Evolutionary conservation across 2,888 invertebrate species (phyloP).

Genomic region (Caradrina clavipalpis): DNA sequence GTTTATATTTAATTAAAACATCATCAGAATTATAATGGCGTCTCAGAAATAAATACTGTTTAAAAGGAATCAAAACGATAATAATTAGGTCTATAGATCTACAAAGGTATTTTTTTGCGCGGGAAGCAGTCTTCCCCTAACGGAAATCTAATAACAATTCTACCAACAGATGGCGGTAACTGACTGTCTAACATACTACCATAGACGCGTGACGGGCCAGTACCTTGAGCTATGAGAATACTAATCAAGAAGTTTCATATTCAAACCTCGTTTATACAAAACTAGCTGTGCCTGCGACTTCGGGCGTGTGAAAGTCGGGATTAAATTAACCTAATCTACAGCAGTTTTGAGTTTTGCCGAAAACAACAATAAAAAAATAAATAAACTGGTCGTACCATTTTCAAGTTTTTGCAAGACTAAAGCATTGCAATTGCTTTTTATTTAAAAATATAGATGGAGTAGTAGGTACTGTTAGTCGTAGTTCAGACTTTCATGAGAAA

Average conservation of each 20-base stretch:
- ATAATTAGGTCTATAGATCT: not conserved
- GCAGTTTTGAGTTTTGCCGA: too few relatives aligned
- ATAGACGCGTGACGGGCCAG: not conserved
- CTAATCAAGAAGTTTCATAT: not conserved
- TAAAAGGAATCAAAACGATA: not conserved
- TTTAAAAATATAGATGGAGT: too few relatives aligned
- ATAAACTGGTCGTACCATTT: too few relatives aligned
- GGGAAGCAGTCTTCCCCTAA: slow-evolving; percentile 7
- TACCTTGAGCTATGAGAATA: not conserved
- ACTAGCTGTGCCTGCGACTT: not conserved
- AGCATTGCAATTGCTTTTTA: too few relatives aligned
- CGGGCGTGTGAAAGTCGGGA: too few relatives aligned
- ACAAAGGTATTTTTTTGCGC: slow-evolving; percentile 8
- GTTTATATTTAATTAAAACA: too few relatives aligned
- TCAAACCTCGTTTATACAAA: not conserved
- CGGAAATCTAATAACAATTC: slow-evolving; percentile 21
- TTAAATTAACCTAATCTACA: too few relatives aligned
- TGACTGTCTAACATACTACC: slow-evolving; percentile 1
- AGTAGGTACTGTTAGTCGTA: too few relatives aligned
- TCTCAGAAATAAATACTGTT: not conserved
- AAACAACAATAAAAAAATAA: too few relatives aligned
- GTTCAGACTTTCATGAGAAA: too few relatives aligned
- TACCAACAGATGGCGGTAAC: slow-evolving; percentile 45
- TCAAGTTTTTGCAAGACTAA: too few relatives aligned
- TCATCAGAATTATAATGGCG: not conserved